phyloP scores from a whole-genome alignment of 2,888 invertebrate genomes.

The Cerastoderma edule region DNA sequence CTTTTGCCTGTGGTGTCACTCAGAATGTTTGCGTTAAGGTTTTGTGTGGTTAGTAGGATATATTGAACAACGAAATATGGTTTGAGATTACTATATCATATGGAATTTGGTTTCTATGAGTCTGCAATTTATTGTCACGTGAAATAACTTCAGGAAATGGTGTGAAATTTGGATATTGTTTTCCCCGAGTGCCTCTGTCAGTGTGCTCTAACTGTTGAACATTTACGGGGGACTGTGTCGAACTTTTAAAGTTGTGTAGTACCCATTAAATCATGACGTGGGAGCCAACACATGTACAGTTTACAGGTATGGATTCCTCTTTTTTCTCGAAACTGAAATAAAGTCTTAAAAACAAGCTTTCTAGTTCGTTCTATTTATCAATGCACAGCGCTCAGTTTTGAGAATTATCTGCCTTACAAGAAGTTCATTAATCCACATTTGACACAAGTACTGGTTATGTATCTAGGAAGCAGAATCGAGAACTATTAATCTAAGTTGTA shows the following conservation, averaged over 20 bases:
- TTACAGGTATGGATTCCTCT: conserved; percentile 79
- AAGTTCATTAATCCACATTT: too few species aligned
- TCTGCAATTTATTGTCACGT: neutral
- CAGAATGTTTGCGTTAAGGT: conserved; percentile 5
- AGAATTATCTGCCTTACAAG: too few species aligned
- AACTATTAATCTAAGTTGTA: too few species aligned
- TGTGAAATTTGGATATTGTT: neutral
- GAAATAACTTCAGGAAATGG: too few species aligned
- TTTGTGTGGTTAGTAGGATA: neutral
- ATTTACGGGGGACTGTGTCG: neutral
- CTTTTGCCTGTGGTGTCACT: conserved; percentile 9
- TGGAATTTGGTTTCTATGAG: conserved; percentile 1
- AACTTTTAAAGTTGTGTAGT: too few species aligned
- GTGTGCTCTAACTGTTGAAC: neutral
- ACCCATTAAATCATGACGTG: conserved; percentile 66
- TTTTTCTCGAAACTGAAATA: too few species aligned
- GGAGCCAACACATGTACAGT: conserved; percentile 79
- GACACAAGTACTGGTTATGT: too few species aligned
- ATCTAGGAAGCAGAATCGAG: too few species aligned
- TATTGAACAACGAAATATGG: neutral
- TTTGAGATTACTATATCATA: too few species aligned
- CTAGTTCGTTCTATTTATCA: too few species aligned
- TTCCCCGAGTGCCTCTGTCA: neutral
- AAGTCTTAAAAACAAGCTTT: too few species aligned
- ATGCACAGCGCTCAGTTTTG: too few species aligned